These are phyloP conservation scores for Caenorhabditis sp. DNA, from an alignment of 2,888 invertebrate genomes.

Conservation along the genomic window DNA sequence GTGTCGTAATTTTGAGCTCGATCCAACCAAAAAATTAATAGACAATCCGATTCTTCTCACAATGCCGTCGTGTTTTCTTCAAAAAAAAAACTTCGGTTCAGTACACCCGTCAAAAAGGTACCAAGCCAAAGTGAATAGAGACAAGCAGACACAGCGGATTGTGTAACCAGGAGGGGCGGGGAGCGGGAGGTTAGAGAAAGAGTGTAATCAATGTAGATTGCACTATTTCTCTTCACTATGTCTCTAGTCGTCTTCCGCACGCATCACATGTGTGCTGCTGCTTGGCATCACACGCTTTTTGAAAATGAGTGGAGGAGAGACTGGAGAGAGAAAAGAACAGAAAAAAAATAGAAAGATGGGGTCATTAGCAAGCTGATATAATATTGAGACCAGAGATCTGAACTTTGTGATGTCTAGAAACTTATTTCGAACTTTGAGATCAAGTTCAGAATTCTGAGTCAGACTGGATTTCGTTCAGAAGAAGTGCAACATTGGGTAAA, in stretches of 20 bases:
- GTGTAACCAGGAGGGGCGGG: neutral
- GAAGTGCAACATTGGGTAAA: no score
- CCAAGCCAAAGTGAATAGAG: conserved; percentile 4
- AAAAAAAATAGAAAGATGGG: conserved; percentile 1
- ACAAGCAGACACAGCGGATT: neutral
- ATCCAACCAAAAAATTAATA: neutral
- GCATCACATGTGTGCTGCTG: conserved; percentile 5
- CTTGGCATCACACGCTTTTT: neutral
- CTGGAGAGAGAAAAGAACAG: neutral
- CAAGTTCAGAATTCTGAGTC: no score
- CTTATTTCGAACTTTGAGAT: no score
- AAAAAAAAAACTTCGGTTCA: conserved; percentile 3
- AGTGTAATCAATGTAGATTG: conserved; percentile 15
- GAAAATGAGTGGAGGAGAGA: neutral
- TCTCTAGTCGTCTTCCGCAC: neutral
- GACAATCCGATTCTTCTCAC: neutral
- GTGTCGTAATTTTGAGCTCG: neutral
- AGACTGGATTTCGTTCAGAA: no score
- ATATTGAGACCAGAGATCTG: no score
- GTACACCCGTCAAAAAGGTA: conserved; percentile 2
- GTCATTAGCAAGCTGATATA: no score
- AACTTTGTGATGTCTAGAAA: no score
- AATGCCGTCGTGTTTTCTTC: neutral
- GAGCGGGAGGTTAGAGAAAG: conserved; percentile 8
- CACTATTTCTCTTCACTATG: neutral